Evolutionary conservation across 1,140 invertebrate species (phyloP), one percentile per base, ranked within the genome.

Genomic region (Diabrotica undecimpunctata): DNA sequence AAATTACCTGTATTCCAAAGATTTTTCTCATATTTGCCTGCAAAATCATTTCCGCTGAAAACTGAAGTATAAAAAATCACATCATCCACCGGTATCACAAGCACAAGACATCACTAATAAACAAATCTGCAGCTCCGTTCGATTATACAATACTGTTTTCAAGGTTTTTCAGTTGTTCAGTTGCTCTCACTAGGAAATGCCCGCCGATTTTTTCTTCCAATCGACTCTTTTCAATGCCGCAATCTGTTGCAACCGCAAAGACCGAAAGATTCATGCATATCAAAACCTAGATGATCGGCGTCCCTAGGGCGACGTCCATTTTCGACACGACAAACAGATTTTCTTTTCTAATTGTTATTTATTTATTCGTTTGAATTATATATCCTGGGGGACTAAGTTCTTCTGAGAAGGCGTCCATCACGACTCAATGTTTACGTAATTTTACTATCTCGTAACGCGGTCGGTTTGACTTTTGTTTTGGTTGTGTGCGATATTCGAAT

Each of bases 131-230:
- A 46, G 41, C 41, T 46, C n/a, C 8, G n/a, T n/a, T 8, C 41
- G 41, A 46, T 46, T 46, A 46, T 46, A 46, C 41, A 46, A 46
- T 46, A 46, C n/a, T 46, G 8, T 46, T 46, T 46, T 46, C 41
- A 46, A 46, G 41, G 41, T 46, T 46, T 46, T 46, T 46, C 6
- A 46, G 41, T 46, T 46, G 41, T n/a, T 46, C 41, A 46, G 41
- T 46, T 46, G 41, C 41, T 46, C 41, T 46, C 41, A 46, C 41
- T 46, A 46, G 41, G 41, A 46, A 46, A 46, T 46, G 41, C 41
- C 41, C 41, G 41, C 41, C 41, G 41, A 10, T 46, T 46, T 46
- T 25, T 25, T 25, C n/a, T 46, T 8, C 41, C 41, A 46, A 46
- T 46, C 8, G n/a, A 6, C 41, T 8, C n/a, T n/a, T 46, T 46